Evolutionary conservation across 1,140 invertebrate genomes (phyloP), one percentile per base, ranked within the genome.

Genomic region (Bombus turneri): DNA sequence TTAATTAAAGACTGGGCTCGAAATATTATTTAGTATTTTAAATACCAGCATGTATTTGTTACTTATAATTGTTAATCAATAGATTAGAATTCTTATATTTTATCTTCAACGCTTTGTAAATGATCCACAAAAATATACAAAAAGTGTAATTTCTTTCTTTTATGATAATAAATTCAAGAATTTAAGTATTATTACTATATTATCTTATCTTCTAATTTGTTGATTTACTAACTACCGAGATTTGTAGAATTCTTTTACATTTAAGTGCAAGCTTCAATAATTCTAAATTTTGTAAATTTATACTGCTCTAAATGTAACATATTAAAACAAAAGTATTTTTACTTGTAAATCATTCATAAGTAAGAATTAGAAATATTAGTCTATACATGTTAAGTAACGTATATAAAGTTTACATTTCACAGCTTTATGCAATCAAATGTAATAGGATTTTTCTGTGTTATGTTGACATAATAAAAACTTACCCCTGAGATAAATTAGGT

Each of bases 401-500:
- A n/a, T 12, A 10, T 64, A 41, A 12, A 41, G 3, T 62, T 25
- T 43, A 31, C 10, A 4, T 62, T 41, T 57, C 25, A 6, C 28
- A 77, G 9, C 1, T 10, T 68, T 69, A 68, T 10, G 25, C 47
- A 25, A 79, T 31, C 3, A 28, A 79, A 68, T 39, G 22, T 78
- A 79, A 71, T 47, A 39, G 57, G 53, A 72, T 72, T 59, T 47
- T 47, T 5, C 12, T 47, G 3, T n/a, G 1, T 15, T 62, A 43
- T 80, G 8, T 80, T 37, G 53, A 59, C 28, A 85, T 53, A 80
- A 72, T 22, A 57, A 37, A 72, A 80, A 91, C 93, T 93, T 79
- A 94, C 94, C 91, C 93, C 87, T 94, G 91, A 31, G 94, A 94
- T 47, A 94, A 85, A 92, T 94, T 94, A 41, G 93, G 92, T 74